Percentiles rank a stretch among this genome's conserved stretches.
Conservation (phyloP, 2,888 invertebrate genomes). For the Ichneumoninae sp. region DNA sequence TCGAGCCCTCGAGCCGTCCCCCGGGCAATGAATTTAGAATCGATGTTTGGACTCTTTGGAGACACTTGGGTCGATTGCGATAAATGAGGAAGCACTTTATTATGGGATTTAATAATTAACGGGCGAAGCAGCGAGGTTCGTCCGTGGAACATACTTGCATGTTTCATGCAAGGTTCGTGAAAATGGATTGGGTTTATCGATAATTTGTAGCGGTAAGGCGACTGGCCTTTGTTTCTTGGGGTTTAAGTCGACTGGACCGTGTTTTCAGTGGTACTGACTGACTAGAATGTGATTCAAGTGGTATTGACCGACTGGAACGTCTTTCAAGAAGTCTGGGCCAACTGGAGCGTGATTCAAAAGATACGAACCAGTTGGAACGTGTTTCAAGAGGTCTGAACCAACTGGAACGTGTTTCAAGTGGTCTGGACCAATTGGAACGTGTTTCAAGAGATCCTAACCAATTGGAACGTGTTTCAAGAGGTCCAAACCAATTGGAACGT, state of each 20-base stretch:
- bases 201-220: background rate
- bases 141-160: background rate
- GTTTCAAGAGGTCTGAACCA: background rate
- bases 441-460: background rate
- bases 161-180: background rate
- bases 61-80: constrained; percentile 32
- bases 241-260: background rate
- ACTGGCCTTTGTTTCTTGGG: background rate
- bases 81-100: constrained; percentile 37
- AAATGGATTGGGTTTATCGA: background rate
- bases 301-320: background rate
- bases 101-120: constrained; percentile 6
- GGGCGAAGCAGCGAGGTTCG: background rate
- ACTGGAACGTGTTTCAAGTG: background rate
- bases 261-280: background rate
- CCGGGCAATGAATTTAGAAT: background rate
- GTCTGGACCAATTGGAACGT: background rate
- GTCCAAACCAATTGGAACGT: too few relatives aligned
- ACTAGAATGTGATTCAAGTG: background rate
- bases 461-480: background rate
- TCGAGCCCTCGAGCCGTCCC: background rate
- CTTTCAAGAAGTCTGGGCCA: background rate
- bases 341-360: background rate
- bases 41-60: constrained; percentile 3
- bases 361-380: background rate